Conservation (phyloP, 2,113 vertebrate species). For the Hyla sarda region DNA sequence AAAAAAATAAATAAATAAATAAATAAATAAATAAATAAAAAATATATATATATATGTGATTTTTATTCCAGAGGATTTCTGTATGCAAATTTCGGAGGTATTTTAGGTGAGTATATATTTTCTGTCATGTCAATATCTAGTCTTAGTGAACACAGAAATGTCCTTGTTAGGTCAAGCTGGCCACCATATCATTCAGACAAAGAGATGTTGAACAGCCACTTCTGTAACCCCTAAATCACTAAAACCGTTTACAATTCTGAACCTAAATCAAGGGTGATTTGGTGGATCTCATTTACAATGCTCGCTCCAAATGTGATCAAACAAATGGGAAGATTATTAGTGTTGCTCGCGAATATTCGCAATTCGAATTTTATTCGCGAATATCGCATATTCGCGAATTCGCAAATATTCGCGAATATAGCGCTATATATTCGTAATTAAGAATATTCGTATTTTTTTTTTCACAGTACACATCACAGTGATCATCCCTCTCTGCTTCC, state of each 20-base stretch:
- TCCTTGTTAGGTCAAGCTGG: constrained; percentile 28
- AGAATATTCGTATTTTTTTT: too few relatives aligned
- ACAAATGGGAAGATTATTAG: not conserved
- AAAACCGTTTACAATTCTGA: constrained; percentile 10
- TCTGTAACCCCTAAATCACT: constrained; percentile 20
- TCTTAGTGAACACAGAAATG: not conserved
- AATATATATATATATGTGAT: too few relatives aligned
- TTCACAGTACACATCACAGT: too few relatives aligned
- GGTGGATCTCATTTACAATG: not conserved
- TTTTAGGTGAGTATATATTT: not conserved
- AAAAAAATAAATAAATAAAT: too few relatives aligned
- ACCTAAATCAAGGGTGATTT: not conserved
- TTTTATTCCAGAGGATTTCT: too few relatives aligned
- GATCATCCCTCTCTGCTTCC: too few relatives aligned
- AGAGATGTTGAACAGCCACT: not conserved
- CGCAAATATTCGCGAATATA: too few relatives aligned
- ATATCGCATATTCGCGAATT: too few relatives aligned
- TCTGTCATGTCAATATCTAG: not conserved
- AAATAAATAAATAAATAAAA: not conserved
- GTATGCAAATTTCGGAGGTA: not conserved
- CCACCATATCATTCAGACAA: not conserved
- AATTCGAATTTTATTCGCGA: too few relatives aligned
- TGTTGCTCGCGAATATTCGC: too few relatives aligned
- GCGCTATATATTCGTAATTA: too few relatives aligned
- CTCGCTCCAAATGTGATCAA: not conserved